Conservation (phyloP, 2,888 invertebrate genomes). For the Drosophila ezoana region DNA sequence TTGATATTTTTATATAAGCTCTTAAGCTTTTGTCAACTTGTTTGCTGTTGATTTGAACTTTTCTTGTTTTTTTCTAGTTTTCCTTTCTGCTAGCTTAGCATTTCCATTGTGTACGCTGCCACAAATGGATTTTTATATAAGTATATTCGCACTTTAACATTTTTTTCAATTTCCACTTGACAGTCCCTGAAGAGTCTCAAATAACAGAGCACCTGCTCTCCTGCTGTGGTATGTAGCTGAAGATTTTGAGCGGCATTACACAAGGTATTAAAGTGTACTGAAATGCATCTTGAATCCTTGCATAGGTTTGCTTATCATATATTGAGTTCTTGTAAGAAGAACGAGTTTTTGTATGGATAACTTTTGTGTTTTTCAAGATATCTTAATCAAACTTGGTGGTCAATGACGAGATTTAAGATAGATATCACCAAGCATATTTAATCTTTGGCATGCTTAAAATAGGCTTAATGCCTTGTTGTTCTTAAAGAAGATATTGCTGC, state of each 20-base stretch:
- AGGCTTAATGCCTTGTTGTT: too few species aligned
- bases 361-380: too few species aligned
- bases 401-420: too few species aligned
- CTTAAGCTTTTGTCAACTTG: conserved; percentile 26
- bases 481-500: too few species aligned
- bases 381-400: too few species aligned
- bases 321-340: too few species aligned
- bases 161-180: conserved; percentile 10
- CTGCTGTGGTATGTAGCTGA: not conserved
- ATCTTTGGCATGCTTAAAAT: too few species aligned
- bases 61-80: conserved; percentile 2
- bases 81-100: not conserved
- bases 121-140: conserved; percentile 1
- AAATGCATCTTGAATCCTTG: too few species aligned
- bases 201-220: not conserved
- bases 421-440: too few species aligned
- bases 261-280: too few species aligned
- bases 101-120: not conserved
- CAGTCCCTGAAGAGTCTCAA: not conserved
- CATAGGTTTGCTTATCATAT: too few species aligned
- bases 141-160: not conserved
- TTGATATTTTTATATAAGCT: conserved; percentile 33
- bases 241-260: not conserved
- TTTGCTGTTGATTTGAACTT: conserved; percentile 15
- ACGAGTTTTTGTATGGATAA: too few species aligned